Percentiles rank a stretch among this genome's conserved stretches.
Conservation (phyloP, 2,888 invertebrate genomes). For the Cetonia aurata region DNA sequence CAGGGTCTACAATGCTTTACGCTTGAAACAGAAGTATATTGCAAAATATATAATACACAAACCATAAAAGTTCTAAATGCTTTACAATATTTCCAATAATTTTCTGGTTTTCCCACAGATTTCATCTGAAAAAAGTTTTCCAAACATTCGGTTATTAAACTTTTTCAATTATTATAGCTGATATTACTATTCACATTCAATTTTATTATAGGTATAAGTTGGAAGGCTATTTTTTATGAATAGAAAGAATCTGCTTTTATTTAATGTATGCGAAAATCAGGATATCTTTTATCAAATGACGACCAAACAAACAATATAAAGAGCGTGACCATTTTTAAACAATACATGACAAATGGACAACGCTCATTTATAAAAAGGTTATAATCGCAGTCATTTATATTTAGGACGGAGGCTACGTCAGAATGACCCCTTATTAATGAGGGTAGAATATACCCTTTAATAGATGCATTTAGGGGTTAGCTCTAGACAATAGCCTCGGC, state of each 20-base stretch:
- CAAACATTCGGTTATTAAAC: neutral
- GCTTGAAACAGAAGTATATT: too few species aligned
- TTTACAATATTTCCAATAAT: too few species aligned
- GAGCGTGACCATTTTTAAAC: conserved; percentile 58
- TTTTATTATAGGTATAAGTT: too few species aligned
- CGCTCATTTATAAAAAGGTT: conserved; percentile 47
- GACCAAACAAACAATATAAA: conserved; percentile 44
- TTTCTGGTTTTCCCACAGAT: too few species aligned
- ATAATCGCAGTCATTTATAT: conserved; percentile 60
- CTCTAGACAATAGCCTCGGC: conserved; percentile 51
- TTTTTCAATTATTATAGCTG: neutral
- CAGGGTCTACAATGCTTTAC: too few species aligned
- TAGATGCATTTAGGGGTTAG: conserved; percentile 52
- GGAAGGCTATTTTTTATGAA: too few species aligned
- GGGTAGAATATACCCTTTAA: conserved; percentile 59
- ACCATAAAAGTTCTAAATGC: too few species aligned
- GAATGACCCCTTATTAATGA: conserved; percentile 64
- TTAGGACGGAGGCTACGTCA: conserved; percentile 57
- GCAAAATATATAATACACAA: too few species aligned
- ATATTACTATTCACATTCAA: too few species aligned
- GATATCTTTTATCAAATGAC: conserved; percentile 12
- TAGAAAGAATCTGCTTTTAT: neutral
- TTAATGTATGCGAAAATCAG: neutral
- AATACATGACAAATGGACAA: conserved; percentile 66
- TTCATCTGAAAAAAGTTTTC: too few species aligned